Conservation (phyloP, 2,113 vertebrate genomes). For the Hemicordylus capensis region DNA sequence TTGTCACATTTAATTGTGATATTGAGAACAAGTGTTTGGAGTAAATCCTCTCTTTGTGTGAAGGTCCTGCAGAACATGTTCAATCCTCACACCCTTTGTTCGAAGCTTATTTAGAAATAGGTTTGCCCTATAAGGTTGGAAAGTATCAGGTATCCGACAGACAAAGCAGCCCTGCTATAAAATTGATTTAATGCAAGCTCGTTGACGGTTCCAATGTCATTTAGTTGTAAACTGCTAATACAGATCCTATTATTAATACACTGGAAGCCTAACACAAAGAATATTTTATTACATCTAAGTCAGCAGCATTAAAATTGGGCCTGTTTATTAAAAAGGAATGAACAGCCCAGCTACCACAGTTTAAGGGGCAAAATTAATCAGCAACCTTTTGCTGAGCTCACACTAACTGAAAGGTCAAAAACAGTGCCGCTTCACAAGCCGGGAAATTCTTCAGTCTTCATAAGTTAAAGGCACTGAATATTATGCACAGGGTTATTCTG, state of each 20-base stretch:
- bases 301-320: background rate
- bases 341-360: conserved; percentile 42
- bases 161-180: conserved; percentile 4
- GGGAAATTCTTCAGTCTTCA: conserved; percentile 50
- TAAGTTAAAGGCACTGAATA: conserved; percentile 60
- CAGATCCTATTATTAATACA: conserved; percentile 20
- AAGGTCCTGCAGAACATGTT: conserved; percentile 25
- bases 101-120: conserved; percentile 6
- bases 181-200: conserved; percentile 1
- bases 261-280: conserved; percentile 24
- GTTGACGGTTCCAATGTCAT: conserved; percentile 18
- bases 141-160: conserved; percentile 41
- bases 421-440: conserved; percentile 10
- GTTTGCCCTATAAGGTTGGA: conserved; percentile 22
- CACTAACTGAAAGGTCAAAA: conserved; percentile 64
- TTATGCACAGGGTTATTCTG: conserved; percentile 20
- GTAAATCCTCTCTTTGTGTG: conserved; percentile 13
- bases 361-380: conserved; percentile 58
- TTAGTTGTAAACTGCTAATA: conserved; percentile 29
- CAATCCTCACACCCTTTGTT: conserved; percentile 15
- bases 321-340: conserved; percentile 48
- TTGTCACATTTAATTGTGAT: background rate
- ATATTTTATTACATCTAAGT: conserved; percentile 39
- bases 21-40: background rate
- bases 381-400: conserved; percentile 59